Evolutionary conservation across 2,888 invertebrate species (phyloP).

Genomic region (Corbicula japonica): DNA sequence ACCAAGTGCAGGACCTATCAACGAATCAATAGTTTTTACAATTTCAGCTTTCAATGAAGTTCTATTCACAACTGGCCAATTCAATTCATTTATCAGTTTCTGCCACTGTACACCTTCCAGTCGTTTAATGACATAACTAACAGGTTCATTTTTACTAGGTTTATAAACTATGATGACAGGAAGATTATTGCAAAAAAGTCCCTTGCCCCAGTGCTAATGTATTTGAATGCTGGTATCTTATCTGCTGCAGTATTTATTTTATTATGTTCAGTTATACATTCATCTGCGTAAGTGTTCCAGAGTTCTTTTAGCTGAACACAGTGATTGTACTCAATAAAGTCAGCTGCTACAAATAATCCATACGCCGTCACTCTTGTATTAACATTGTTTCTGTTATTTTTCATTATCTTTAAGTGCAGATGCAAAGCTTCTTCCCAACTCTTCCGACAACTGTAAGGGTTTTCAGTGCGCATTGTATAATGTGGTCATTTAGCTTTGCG

Average conservation of each 20-base stretch:
- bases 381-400: background rate
- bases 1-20: background rate
- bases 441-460: too few species aligned
- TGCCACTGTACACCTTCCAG: slow-evolving; percentile 7
- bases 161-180: background rate
- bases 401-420: background rate
- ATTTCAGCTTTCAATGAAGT: background rate
- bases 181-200: slow-evolving; percentile 8
- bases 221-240: slow-evolving; percentile 2
- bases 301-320: slow-evolving; percentile 11
- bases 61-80: slow-evolving; percentile 10
- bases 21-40: background rate
- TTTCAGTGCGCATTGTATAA: too few species aligned
- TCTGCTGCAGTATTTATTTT: background rate
- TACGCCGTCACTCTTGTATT: background rate
- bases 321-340: slow-evolving; percentile 7
- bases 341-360: slow-evolving; percentile 6
- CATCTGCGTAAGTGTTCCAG: slow-evolving; percentile 3
- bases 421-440: slow-evolving; percentile 10
- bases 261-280: slow-evolving; percentile 5
- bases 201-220: background rate
- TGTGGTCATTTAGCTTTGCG: too few species aligned
- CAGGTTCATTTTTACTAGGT: background rate
- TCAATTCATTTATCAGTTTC: slow-evolving; percentile 1
- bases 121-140: background rate